Base-by-base conservation (phyloP, 1,140 invertebrate genomes). In the Chironomus tepperi region DNA sequence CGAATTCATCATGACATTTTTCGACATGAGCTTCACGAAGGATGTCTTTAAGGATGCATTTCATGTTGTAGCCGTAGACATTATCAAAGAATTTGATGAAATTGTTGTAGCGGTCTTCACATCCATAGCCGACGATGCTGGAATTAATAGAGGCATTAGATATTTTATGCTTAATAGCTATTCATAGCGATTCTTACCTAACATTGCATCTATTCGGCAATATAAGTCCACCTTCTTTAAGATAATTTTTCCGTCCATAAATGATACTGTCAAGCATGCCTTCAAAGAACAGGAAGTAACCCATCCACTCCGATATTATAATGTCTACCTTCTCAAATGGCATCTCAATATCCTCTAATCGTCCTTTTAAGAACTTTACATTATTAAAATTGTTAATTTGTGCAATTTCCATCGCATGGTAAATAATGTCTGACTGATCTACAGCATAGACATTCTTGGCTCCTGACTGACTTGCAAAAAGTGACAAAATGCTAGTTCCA, bases 281-380 rank as follows among this genome's bases (percentile, higher is more conserved):
- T 85, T 99, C 98, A 80, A 98, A 98, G 7, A 99, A 85, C 67
- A 99, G 84, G 83, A 98, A 98, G 84, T 99, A 99, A 5, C 98
- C 98, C 98, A 99, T 99, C 98, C 98, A 99, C 84, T 99, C 98
- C 6, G 95, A 98, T 42, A 99, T 91, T 77, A 99, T 97, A 21
- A 99, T 89, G 82, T 99, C 97, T 18, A 98, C 95, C 85, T 95
- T 92, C 74, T 90, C 88, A 43, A 86, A 80, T n/a, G 87, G 84
- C 74, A 98, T 85, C 75, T 91, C 85, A n/a, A 88, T 89, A 78
- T 98, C 93, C 83, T 99, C 98, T 3, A 99, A 84, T 81, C 93
- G 90, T 0, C 95, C 95, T 83, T 89, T 88, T 7, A 91, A 82
- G 57, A 90, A 84, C 79, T 88, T 81, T 43, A 92, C 87, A 77